Evolutionary conservation across 2,888 invertebrate genomes (phyloP).

Genomic region (Odontomyia ornata): DNA sequence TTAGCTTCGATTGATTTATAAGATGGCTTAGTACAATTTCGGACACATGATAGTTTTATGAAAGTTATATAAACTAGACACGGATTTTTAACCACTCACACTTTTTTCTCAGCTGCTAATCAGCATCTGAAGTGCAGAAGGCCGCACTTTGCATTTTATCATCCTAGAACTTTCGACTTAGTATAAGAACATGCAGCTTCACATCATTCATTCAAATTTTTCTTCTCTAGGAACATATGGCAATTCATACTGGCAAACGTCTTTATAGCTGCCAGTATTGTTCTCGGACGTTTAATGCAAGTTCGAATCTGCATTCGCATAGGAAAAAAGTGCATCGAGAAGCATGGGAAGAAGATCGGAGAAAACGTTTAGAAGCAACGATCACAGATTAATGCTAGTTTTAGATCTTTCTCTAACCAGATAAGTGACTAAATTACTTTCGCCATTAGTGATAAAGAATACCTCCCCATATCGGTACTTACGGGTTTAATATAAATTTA

Average conservation of each 20-base stretch:
- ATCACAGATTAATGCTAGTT: background rate
- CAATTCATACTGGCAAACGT: conserved; percentile 48
- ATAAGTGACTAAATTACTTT: background rate
- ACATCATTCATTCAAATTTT: background rate
- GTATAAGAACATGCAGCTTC: no score
- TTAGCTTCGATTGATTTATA: no score
- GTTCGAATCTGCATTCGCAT: conserved; percentile 51
- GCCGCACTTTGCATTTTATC: no score
- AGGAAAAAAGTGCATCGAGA: conserved; percentile 49
- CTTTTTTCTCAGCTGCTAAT: no score
- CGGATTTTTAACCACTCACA: no score
- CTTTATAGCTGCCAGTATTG: conserved; percentile 50
- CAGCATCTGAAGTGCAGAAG: no score
- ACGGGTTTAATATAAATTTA: background rate
- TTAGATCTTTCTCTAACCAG: background rate
- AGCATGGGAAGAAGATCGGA: conserved; percentile 46
- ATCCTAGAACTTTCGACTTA: no score
- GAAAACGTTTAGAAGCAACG: conserved; percentile 33
- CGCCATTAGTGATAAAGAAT: background rate
- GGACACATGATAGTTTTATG: no score
- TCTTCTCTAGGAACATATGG: conserved; percentile 49
- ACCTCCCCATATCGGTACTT: background rate
- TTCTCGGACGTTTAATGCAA: conserved; percentile 50
- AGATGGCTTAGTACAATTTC: no score
- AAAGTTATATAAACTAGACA: no score